These are phyloP conservation scores for Candoia aspera DNA, from an alignment of 2,113 vertebrate genomes.

Conservation along the genomic window DNA sequence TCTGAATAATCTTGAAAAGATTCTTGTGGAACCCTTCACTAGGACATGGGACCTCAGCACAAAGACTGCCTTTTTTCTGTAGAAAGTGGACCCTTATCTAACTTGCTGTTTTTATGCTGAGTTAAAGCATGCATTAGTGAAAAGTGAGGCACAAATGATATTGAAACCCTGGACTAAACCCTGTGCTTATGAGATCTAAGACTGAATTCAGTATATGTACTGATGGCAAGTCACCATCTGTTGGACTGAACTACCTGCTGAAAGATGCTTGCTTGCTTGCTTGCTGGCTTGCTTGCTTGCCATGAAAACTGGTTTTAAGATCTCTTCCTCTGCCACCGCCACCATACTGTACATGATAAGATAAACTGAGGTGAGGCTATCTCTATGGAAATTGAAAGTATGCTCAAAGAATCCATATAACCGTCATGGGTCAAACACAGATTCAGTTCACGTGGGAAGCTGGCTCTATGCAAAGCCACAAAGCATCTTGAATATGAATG, in stretches of 20 bases:
- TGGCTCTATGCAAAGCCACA: neutral
- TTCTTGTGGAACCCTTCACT: neutral
- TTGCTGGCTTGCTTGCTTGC: neutral
- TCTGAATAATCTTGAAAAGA: neutral
- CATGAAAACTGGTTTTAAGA: neutral
- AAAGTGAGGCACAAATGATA: constrained; percentile 1
- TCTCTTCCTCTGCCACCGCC: neutral
- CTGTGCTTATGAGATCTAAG: neutral
- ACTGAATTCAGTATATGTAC: neutral
- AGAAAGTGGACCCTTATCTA: neutral
- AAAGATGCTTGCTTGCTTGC: neutral
- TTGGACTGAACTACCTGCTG: neutral
- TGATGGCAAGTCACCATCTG: neutral
- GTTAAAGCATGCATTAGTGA: neutral
- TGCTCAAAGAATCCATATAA: neutral
- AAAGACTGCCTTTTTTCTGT: neutral
- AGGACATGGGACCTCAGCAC: neutral
- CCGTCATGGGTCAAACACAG: neutral
- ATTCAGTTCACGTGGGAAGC: neutral
- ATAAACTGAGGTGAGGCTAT: neutral
- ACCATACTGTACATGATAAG: neutral
- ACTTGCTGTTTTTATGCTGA: neutral
- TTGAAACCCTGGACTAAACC: neutral
- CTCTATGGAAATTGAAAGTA: neutral
- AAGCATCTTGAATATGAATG: neutral